phyloP scores from a whole-genome alignment of 2,797 vertebrate species.

The Hipposideros larvatus region DNA sequence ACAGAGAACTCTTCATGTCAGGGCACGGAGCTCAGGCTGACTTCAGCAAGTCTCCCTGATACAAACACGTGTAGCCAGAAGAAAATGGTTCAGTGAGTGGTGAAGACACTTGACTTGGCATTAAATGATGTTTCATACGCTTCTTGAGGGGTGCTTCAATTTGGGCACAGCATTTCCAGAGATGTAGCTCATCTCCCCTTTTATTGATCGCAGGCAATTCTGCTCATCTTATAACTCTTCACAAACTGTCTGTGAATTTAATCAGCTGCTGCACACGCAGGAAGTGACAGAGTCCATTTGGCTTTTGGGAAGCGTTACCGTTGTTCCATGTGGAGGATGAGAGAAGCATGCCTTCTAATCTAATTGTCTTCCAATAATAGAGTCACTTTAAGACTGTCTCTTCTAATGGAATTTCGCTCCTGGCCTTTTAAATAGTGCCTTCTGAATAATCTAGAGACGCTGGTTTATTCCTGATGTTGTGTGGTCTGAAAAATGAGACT shows the following conservation, averaged over 20 bases:
- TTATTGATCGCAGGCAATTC: conserved; percentile 73
- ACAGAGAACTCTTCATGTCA: not conserved
- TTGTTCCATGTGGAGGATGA: conserved; percentile 40
- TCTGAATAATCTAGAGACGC: not conserved
- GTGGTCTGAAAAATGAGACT: not conserved
- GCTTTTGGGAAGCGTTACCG: conserved; percentile 1
- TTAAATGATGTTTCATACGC: conserved; percentile 57
- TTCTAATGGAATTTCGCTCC: not conserved
- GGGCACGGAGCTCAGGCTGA: not conserved
- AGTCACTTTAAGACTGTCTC: conserved; percentile 8
- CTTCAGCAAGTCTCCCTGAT: not conserved
- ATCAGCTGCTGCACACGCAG: conserved; percentile 72
- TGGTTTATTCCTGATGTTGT: not conserved
- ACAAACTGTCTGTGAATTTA: conserved; percentile 78
- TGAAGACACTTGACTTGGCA: conserved; percentile 22
- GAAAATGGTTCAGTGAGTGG: conserved; percentile 58
- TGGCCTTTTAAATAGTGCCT: not conserved
- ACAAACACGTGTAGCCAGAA: conserved; percentile 11
- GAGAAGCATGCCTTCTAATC: conserved; percentile 66
- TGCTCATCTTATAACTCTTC: conserved; percentile 70
- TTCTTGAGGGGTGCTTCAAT: not conserved
- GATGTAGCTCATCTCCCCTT: conserved; percentile 72
- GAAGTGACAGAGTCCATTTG: conserved; percentile 73
- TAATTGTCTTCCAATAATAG: conserved; percentile 65
- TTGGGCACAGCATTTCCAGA: conserved; percentile 60